Conservation (phyloP, 2,113 vertebrate genomes). For the Tupaia chinensis region DNA sequence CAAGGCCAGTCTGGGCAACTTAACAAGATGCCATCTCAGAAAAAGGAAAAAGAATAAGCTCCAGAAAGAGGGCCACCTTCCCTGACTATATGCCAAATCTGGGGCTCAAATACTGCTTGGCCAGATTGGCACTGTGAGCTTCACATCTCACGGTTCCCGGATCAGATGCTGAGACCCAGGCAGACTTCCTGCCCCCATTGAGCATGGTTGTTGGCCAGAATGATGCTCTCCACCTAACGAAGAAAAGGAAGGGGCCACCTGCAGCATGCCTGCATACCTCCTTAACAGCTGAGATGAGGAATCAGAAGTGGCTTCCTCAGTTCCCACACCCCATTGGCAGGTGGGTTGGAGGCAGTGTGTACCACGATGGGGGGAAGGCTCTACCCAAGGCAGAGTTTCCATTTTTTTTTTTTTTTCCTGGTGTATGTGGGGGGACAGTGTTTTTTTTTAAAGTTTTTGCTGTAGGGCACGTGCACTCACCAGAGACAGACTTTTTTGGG, state of each 20-base stretch:
- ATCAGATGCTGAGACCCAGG: neutral
- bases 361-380: neutral
- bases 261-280: neutral
- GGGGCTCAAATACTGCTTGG: neutral
- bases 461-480: no score
- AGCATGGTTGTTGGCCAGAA: neutral
- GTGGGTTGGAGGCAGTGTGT: neutral
- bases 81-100: neutral
- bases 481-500: no score
- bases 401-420: no score
- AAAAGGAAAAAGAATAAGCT: neutral
- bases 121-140: neutral
- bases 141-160: no score
- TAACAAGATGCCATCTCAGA: no score
- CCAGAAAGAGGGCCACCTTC: neutral
- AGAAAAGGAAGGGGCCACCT: neutral
- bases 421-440: no score
- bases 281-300: neutral
- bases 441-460: no score
- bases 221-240: neutral
- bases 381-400: no score
- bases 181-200: neutral
- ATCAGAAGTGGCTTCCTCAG: neutral
- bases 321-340: no score
- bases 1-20: no score